phyloP scores from a whole-genome alignment of 2,113 vertebrate species.

The Halichoeres trimaculatus region DNA sequence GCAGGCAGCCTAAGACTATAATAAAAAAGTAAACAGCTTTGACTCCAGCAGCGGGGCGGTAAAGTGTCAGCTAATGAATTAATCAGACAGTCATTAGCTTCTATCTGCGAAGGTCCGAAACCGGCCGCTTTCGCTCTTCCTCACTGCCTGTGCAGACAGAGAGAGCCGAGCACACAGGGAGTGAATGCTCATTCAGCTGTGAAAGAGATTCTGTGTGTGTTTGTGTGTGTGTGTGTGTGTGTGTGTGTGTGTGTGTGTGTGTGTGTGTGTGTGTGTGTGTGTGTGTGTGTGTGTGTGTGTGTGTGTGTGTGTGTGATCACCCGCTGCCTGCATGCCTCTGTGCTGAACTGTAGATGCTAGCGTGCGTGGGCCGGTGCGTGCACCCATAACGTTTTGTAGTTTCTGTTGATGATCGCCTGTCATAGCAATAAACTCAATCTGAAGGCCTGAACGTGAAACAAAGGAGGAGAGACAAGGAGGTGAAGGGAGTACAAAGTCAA shows the following conservation, averaged over 20 bases:
- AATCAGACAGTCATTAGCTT: slow-evolving; percentile 82
- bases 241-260: slow-evolving; percentile 27
- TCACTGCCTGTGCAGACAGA: slow-evolving; percentile 43
- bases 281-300: slow-evolving; percentile 29
- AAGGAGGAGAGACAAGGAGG: not conserved
- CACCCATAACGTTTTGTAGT: slow-evolving; percentile 65
- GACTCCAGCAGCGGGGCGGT: slow-evolving; percentile 60
- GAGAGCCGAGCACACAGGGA: slow-evolving; percentile 50
- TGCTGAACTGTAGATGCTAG: slow-evolving; percentile 8
- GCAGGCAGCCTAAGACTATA: slow-evolving; percentile 14
- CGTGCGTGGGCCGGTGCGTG: slow-evolving; percentile 35
- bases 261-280: slow-evolving; percentile 23
- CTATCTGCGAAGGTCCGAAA: slow-evolving; percentile 60
- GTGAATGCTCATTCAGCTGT: slow-evolving; percentile 74
- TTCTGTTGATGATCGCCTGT: slow-evolving; percentile 72
- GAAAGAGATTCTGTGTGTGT: slow-evolving; percentile 49
- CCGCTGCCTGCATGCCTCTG: slow-evolving; percentile 30
- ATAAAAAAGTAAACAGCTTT: slow-evolving; percentile 72
- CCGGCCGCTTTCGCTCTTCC: slow-evolving; percentile 21
- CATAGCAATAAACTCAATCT: slow-evolving; percentile 70
- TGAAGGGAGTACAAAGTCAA: slow-evolving; percentile 36
- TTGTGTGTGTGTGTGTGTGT: slow-evolving; percentile 28
- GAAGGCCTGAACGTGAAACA: slow-evolving; percentile 49
- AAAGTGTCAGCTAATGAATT: slow-evolving; percentile 80
- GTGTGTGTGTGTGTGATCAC: slow-evolving; percentile 18